These are phyloP conservation scores for Chalcis sispes DNA, from an alignment of 2,888 invertebrate species.

Conservation along the genomic window DNA sequence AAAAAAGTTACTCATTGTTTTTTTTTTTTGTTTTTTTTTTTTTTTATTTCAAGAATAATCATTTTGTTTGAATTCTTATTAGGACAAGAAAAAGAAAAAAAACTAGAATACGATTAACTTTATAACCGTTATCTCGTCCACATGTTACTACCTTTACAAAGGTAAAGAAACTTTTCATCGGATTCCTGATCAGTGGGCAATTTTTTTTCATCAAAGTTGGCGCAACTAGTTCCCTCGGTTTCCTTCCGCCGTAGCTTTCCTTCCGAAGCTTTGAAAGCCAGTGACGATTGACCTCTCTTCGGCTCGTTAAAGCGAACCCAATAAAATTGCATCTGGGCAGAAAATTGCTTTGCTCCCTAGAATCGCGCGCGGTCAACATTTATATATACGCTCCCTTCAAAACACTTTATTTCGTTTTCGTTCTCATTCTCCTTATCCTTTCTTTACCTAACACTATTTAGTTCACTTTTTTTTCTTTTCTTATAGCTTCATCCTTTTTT, in stretches of 20 bases:
- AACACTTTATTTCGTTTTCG: constrained; percentile 15
- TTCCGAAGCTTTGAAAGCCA: constrained; percentile 16
- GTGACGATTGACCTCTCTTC: constrained; percentile 40
- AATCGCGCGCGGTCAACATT: constrained; percentile 9
- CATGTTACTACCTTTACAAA: background rate
- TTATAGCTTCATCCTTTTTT: background rate
- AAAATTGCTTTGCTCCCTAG: constrained; percentile 46
- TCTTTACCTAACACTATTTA: background rate
- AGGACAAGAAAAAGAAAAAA: too few relatives aligned
- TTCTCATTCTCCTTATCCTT: background rate
- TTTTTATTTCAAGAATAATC: too few relatives aligned
- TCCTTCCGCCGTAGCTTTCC: background rate
- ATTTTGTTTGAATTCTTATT: too few relatives aligned
- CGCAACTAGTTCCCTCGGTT: constrained; percentile 29
- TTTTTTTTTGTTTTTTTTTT: too few relatives aligned
- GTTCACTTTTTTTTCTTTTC: background rate
- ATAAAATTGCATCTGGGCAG: constrained; percentile 42
- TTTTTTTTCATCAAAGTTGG: constrained; percentile 44
- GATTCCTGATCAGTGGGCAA: constrained; percentile 22
- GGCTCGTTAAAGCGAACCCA: constrained; percentile 43
- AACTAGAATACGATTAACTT: too few relatives aligned
- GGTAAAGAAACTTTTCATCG: constrained; percentile 39
- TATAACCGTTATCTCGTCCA: too few relatives aligned
- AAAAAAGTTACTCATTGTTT: too few relatives aligned
- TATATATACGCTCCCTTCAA: constrained; percentile 17